Evolutionary conservation across 2,113 vertebrate species (phyloP).

Genomic region (Mugil cephalus): DNA sequence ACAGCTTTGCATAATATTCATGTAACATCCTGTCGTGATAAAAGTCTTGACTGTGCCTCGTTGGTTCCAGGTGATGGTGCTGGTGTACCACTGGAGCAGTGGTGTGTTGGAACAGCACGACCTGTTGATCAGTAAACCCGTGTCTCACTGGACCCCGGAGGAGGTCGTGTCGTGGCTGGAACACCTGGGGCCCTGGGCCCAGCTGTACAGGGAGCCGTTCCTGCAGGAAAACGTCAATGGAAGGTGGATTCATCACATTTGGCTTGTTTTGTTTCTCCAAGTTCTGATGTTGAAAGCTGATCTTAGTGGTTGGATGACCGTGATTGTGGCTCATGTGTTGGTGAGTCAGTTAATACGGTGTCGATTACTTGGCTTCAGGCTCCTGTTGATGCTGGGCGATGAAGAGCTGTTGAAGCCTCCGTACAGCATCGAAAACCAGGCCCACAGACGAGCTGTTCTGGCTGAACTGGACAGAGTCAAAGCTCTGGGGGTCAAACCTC

Average conservation of each 20-base stretch:
- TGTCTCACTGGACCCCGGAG: slow-evolving; percentile 89
- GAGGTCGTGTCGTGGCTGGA: slow-evolving; percentile 94
- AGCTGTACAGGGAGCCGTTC: slow-evolving; percentile 90
- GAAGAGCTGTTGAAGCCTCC: slow-evolving; percentile 89
- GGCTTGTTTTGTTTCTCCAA: neutral
- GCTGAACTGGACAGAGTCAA: slow-evolving; percentile 89
- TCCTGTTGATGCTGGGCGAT: slow-evolving; percentile 90
- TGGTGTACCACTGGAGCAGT: slow-evolving; percentile 93
- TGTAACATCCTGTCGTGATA: too few relatives aligned
- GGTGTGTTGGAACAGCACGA: slow-evolving; percentile 87
- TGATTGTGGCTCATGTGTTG: neutral
- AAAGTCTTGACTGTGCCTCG: too few relatives aligned
- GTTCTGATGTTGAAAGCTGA: neutral
- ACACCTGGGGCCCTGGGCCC: slow-evolving; percentile 92
- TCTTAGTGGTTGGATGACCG: too few relatives aligned
- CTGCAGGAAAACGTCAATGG: slow-evolving; percentile 91
- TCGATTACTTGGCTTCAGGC: slow-evolving; percentile 76
- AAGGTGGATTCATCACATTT: slow-evolving; percentile 82
- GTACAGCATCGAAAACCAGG: slow-evolving; percentile 87
- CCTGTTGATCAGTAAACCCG: slow-evolving; percentile 90
- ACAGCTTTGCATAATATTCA: too few relatives aligned
- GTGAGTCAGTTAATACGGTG: neutral
- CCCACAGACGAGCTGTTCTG: slow-evolving; percentile 89
- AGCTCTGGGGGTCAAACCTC: slow-evolving; percentile 89
- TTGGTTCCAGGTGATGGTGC: slow-evolving; percentile 90